Evolutionary conservation across 2,113 vertebrate species (phyloP), one percentile per base, ranked within the genome.

Genomic region (Ranitomeya imitator): DNA sequence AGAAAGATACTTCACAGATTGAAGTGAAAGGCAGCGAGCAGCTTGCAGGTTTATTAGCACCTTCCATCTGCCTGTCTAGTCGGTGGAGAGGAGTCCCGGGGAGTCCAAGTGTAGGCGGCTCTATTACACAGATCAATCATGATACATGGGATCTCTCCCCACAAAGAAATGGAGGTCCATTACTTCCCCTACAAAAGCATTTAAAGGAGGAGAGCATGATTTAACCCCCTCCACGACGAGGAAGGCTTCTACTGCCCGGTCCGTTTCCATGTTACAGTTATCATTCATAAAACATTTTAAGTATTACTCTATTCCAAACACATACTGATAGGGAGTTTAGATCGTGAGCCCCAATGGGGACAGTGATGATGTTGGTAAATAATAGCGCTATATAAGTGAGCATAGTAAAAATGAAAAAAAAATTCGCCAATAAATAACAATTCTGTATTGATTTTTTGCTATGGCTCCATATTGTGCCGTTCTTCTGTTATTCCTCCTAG

Each of bases 1-100:
- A 82, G 65, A 82, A 9, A 18, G 78, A 52, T 54, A 74, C 79
- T 82, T 19, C 52, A 61, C 79, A 37, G 78, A n/a, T 9, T 57
- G 26, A 74, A 51, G 60, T 14, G 18, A 83, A 23, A 51, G 61
- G 51, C 63, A 54, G 81, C 55, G 60, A 67, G 63, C 14, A 71
- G 21, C 21, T 11, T 54, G 21, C 21, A 57, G 51, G n/a, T 60
- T 63, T 69, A 83, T 83, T 54, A 71, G 18, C 63, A 1, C 81
- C 5, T 67, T 83, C 45, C 81, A 83, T 69, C 45, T 65, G 45
- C 57, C 60, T 67, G 61, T 67, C 80, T 51, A 16, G 54, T 26
- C 2, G 59, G 78, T 54, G 23, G 77, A 2, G 6, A 79, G 54
- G 1, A 21, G 77, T 55, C 21, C 52, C 15, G 77, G 45, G 77